These are phyloP conservation scores for Scaptomyza parva DNA, from an alignment of 2,888 invertebrate species.

Conservation along the genomic window DNA sequence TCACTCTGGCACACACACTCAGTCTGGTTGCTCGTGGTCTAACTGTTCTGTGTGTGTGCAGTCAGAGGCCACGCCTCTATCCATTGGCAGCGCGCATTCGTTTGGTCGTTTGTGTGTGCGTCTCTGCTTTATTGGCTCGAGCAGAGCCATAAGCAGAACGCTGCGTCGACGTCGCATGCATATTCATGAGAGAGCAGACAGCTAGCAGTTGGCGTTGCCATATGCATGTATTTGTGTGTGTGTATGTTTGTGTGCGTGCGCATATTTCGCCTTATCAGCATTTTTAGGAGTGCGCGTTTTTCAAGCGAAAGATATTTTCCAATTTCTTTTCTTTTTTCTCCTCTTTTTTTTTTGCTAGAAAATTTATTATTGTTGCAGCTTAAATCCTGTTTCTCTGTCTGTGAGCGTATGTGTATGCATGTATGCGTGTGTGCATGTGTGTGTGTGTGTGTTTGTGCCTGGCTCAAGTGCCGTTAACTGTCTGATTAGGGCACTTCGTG, in stretches of 20 bases:
- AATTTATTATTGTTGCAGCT: conserved; percentile 80
- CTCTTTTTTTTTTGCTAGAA: conserved; percentile 51
- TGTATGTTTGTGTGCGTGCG: conserved; percentile 53
- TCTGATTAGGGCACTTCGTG: conserved; percentile 77
- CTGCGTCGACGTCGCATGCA: conserved; percentile 67
- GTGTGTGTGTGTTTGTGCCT: conserved; percentile 27
- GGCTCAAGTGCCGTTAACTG: conserved; percentile 72
- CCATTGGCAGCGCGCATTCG: conserved; percentile 52
- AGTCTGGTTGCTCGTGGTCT: neutral
- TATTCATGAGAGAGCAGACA: conserved; percentile 71
- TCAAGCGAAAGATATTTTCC: conserved; percentile 61
- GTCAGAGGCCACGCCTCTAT: conserved; percentile 56
- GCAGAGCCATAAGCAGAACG: conserved; percentile 38
- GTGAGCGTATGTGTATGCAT: conserved; percentile 8
- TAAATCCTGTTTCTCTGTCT: conserved; percentile 71
- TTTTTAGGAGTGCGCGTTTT: conserved; percentile 70
- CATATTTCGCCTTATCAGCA: conserved; percentile 78
- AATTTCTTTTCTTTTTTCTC: conserved; percentile 44
- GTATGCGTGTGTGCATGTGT: conserved; percentile 19
- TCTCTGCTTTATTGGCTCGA: conserved; percentile 63
- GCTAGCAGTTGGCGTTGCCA: conserved; percentile 16
- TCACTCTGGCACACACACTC: conserved; percentile 21
- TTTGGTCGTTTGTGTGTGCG: conserved; percentile 40
- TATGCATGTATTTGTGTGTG: neutral
- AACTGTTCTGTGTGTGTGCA: conserved; percentile 48